phyloP scores from a whole-genome alignment of 2,113 vertebrate species.

The Malaclemys terrapin region DNA sequence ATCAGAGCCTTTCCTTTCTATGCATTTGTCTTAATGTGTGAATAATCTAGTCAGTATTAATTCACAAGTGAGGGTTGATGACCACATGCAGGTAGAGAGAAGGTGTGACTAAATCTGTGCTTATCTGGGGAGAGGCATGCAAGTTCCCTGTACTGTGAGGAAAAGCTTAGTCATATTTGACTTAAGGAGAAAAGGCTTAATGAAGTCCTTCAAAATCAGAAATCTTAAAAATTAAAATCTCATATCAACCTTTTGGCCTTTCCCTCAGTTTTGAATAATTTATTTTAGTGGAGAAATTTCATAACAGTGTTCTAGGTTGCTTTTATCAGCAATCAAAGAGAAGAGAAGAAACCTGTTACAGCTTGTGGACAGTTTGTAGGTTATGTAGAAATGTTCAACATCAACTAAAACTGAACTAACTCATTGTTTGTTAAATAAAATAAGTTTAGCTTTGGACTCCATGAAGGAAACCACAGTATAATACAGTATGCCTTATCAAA shows the following conservation, averaged over 20 bases:
- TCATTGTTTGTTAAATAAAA: not conserved
- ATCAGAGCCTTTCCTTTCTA: not conserved
- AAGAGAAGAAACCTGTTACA: not conserved
- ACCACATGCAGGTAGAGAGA: not conserved
- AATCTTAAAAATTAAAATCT: not conserved
- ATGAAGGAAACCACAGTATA: not conserved
- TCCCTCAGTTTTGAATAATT: not conserved
- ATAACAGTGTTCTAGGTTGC: not conserved
- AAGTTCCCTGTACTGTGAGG: not conserved
- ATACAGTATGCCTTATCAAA: not conserved
- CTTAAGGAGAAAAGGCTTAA: not conserved
- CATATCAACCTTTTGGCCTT: not conserved
- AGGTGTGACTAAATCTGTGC: not conserved
- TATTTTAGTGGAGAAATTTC: not conserved
- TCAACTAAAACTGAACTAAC: too few relatives aligned
- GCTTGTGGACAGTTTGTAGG: not conserved
- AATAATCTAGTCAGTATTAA: not conserved
- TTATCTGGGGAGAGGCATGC: not conserved
- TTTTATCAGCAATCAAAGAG: not conserved
- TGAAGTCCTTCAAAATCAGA: not conserved
- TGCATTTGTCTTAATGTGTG: not conserved
- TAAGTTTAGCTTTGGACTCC: not conserved
- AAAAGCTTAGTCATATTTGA: not conserved
- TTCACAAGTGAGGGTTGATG: not conserved
- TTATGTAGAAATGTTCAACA: not conserved